Percentiles rank a stretch among this genome's conserved stretches.
Conservation (phyloP, 2,113 vertebrate genomes). For the Caracal caracal region DNA sequence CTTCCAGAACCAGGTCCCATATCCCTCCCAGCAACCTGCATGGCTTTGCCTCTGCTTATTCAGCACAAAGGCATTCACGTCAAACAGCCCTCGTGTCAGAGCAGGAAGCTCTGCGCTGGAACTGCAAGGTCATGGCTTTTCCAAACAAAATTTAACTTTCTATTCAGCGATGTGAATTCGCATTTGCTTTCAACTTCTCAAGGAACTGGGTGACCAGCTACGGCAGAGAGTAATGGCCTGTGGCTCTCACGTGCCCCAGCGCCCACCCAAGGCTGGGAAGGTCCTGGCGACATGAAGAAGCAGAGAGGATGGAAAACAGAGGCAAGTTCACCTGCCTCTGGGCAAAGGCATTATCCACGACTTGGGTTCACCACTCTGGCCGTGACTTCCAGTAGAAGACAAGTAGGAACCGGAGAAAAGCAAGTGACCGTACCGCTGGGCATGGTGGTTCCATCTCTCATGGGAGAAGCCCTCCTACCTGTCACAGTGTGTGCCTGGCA, state of each 20-base stretch:
- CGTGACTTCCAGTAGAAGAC: not conserved
- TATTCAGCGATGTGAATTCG: not conserved
- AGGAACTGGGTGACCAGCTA: not conserved
- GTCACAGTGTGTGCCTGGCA: not conserved
- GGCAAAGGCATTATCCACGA: not conserved
- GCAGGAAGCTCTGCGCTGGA: not conserved
- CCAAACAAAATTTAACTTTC: not conserved
- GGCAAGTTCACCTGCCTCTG: not conserved
- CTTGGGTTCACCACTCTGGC: not conserved
- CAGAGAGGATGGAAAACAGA: not conserved
- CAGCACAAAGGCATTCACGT: not conserved
- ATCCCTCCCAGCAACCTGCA: not conserved
- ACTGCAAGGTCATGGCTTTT: not conserved
- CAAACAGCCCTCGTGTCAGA: not conserved
- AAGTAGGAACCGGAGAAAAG: not conserved
- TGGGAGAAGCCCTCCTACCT: not conserved
- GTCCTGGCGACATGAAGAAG: not conserved
- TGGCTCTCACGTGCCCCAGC: not conserved
- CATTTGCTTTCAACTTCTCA: not conserved
- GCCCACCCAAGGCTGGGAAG: not conserved
- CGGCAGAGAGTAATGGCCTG: not conserved
- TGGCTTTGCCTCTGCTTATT: not conserved
- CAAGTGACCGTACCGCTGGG: fast-evolving
- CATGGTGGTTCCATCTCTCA: fast-evolving
- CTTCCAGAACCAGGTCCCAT: not conserved